Evolutionary conservation across 2,888 invertebrate genomes (phyloP), one percentile per base, ranked within the genome.

Genomic region (Ferdinandea cuprea): DNA sequence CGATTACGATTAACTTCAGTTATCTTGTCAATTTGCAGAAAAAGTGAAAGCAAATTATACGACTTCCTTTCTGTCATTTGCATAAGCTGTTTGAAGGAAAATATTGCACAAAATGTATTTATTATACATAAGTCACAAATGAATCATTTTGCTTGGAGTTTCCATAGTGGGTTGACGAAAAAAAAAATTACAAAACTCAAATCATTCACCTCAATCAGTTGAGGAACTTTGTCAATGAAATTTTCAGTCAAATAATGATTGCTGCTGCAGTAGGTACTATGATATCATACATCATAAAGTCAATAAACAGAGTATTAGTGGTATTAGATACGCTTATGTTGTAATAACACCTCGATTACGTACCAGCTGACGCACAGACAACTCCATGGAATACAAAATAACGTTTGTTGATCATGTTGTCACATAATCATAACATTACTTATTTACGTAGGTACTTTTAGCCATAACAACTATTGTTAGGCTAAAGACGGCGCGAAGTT

Each of bases 261-360:
- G 25, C 25, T 25, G 25, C n/a, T 25, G 25, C 25, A 5, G 25
- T 5, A n/a, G n/a, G n/a, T n/a, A n/a, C n/a, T n/a, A n/a, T 25
- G 2, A 2, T 25, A 5, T 25, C 25, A 25, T 25, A 25, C 5
- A 25, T 25, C 25, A 5, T 25, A 25, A 32, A 42, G 37, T 59
- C 50, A 58, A 58, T 30, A 72, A 59, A 65, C 72, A 44, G 32
- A 46, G 13, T 17, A 68, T 52, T 32, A 32, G 30, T 25, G n/a
- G 44, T 21, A 68, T 65, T 30, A 65, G 52, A 63, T 56, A 44
- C 44, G 65, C 65, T 19, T 69, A 58, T 78, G 78, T 59, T 72
- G 78, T 72, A 78, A 78, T 78, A 58, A 78, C 25, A 59, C 72
- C 58, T 48, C 56, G 40, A 65, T 71, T 71, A 52, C 54, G 68